Percentiles rank a stretch among this genome's conserved stretches.
These are phyloP conservation scores for Mythimna vitellina DNA, from an alignment of 2,888 invertebrate species.

Conservation along the genomic window DNA sequence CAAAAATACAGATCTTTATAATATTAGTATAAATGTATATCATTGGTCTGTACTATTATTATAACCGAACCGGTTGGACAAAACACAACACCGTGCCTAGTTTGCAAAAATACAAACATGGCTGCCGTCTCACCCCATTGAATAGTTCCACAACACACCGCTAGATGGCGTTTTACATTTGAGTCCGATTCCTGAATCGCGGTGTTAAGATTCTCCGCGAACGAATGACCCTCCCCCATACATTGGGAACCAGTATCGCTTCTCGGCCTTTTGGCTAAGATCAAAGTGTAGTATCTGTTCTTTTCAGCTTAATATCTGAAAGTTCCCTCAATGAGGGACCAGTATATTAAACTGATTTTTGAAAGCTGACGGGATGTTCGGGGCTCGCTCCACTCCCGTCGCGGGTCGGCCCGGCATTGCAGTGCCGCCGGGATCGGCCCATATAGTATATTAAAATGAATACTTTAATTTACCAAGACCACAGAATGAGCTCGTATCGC, in stretches of 20 bases:
- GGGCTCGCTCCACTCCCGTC: slow-evolving; percentile 12
- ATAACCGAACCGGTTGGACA: no score
- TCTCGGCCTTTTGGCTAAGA: slow-evolving; percentile 1
- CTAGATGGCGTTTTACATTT: slow-evolving; percentile 26
- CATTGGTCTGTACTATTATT: no score
- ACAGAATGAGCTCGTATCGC: no score
- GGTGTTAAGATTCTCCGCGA: slow-evolving; percentile 35
- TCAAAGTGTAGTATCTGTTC: slow-evolving; percentile 6
- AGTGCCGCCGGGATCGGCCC: slow-evolving; percentile 1
- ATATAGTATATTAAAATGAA: neutral
- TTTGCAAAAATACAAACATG: neutral
- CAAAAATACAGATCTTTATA: no score
- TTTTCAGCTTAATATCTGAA: slow-evolving; percentile 16
- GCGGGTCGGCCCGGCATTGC: slow-evolving; percentile 6
- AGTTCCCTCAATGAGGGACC: slow-evolving; percentile 7
- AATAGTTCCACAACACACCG: neutral
- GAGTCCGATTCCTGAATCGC: slow-evolving; percentile 23
- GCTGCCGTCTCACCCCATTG: neutral
- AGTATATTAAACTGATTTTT: slow-evolving; percentile 8
- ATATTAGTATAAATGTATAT: no score
- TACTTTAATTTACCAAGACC: accelerated
- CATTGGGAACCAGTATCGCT: neutral
- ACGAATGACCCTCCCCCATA: neutral
- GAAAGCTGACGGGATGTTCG: slow-evolving; percentile 6
- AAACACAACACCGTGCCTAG: no score